Evolutionary conservation across 1,140 invertebrate genomes (phyloP).

Genomic region (Steinernema khuongi): DNA sequence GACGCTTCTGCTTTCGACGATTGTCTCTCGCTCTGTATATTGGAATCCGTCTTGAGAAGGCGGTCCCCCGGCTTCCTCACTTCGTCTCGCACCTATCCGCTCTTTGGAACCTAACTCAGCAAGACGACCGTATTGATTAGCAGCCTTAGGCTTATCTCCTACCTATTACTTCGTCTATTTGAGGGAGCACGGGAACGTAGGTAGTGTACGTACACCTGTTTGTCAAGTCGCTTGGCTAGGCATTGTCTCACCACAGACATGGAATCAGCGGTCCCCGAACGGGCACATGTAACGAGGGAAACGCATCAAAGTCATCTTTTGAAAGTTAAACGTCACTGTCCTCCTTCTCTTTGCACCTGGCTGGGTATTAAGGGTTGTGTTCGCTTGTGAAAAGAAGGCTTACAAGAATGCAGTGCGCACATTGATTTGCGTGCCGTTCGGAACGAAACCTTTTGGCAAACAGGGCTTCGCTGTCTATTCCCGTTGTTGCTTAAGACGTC

Average conservation of each 20-base stretch:
- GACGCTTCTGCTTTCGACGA: not conserved
- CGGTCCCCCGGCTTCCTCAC: not conserved
- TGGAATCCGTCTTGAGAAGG: not conserved
- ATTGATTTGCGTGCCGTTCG: constrained; percentile 3
- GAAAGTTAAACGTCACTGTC: not conserved
- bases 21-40: not conserved
- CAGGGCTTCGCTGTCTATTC: not conserved
- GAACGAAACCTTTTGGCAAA: not conserved
- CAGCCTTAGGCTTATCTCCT: not conserved
- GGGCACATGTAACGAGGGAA: no score
- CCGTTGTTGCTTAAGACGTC: not conserved
- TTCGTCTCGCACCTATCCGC: not conserved
- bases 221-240: no score
- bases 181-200: not conserved
- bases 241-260: not conserved
- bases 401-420: not conserved
- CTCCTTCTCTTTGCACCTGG: not conserved
- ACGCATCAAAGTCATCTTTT: not conserved
- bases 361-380: not conserved
- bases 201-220: not conserved
- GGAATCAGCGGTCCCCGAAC: no score
- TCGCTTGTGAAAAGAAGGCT: not conserved
- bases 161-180: not conserved
- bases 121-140: not conserved
- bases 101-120: not conserved